phyloP scores from a whole-genome alignment of 2,797 vertebrate species.

The Tauraco hartlaubi region DNA sequence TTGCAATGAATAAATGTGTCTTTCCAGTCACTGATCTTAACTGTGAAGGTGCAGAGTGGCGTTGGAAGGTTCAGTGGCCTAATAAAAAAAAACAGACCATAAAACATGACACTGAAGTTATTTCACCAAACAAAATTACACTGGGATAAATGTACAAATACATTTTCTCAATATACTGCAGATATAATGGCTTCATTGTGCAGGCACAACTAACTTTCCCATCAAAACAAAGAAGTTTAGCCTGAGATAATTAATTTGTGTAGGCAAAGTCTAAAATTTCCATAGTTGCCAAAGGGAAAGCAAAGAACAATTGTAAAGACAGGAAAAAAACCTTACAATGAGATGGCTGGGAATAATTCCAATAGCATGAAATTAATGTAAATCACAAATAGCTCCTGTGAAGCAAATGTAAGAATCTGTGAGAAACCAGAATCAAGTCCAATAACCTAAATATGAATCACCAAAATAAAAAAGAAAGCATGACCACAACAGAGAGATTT shows the following conservation, averaged over 20 bases:
- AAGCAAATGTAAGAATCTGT: slow-evolving; percentile 15
- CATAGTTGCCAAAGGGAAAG: slow-evolving; percentile 34
- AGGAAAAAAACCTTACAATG: neutral
- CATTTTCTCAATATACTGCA: neutral
- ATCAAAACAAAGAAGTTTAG: slow-evolving; percentile 9
- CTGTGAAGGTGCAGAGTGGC: neutral
- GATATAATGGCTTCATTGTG: neutral
- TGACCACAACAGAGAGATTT: neutral
- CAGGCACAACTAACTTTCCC: neutral
- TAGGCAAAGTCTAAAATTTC: slow-evolving; percentile 21
- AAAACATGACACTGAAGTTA: neutral
- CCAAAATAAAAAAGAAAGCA: neutral
- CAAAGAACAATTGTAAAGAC: slow-evolving; percentile 18
- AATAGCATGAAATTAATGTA: slow-evolving; percentile 58
- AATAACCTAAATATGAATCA: neutral
- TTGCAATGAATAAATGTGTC: neutral
- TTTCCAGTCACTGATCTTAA: neutral
- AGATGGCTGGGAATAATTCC: slow-evolving; percentile 40
- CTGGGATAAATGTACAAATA: neutral
- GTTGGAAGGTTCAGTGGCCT: neutral
- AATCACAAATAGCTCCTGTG: slow-evolving; percentile 45
- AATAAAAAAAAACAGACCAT: neutral
- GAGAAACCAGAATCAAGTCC: slow-evolving; percentile 19
- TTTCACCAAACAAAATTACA: neutral
- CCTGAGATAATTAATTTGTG: slow-evolving; percentile 37